A percentile compares a stretch with the other conserved stretches of the same genome.
phyloP scores from a whole-genome alignment of 2,888 invertebrate species.

The Xestobium rufovillosum region DNA sequence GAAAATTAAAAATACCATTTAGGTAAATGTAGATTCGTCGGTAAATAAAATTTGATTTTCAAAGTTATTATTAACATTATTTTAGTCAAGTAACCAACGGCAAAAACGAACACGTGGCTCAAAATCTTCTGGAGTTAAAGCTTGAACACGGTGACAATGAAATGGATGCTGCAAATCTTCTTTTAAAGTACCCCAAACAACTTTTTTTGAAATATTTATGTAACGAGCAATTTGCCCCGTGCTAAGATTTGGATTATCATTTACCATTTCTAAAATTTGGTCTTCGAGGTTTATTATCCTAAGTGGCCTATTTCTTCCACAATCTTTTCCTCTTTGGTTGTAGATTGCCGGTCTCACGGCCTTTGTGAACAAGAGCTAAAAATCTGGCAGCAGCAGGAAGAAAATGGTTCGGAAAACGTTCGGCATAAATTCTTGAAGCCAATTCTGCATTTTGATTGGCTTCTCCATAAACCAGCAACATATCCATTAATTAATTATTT shows the following conservation, averaged over 20 bases:
- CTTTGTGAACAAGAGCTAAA: neutral
- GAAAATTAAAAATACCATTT: neutral
- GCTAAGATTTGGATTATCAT: neutral
- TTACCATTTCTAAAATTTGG: neutral
- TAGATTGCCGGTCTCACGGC: neutral
- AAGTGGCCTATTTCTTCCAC: neutral
- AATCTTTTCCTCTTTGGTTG: too few relatives aligned
- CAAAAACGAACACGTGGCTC: neutral
- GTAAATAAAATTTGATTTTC: neutral
- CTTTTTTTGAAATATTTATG: too few relatives aligned
- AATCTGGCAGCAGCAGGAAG: neutral
- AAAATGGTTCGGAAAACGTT: neutral
- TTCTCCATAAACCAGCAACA: neutral
- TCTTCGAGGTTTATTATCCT: neutral
- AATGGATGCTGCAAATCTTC: neutral
- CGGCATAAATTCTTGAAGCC: neutral
- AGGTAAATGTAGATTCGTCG: neutral
- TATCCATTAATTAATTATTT: constrained; percentile 2
- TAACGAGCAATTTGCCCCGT: too few relatives aligned
- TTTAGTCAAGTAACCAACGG: neutral
- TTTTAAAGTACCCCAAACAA: too few relatives aligned
- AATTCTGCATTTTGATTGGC: neutral
- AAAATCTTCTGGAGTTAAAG: neutral
- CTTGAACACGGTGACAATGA: neutral
- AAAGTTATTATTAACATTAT: neutral